Evolutionary conservation across 2,888 invertebrate genomes (phyloP), one percentile per base, ranked within the genome.

Genomic region (Melieria omissa): DNA sequence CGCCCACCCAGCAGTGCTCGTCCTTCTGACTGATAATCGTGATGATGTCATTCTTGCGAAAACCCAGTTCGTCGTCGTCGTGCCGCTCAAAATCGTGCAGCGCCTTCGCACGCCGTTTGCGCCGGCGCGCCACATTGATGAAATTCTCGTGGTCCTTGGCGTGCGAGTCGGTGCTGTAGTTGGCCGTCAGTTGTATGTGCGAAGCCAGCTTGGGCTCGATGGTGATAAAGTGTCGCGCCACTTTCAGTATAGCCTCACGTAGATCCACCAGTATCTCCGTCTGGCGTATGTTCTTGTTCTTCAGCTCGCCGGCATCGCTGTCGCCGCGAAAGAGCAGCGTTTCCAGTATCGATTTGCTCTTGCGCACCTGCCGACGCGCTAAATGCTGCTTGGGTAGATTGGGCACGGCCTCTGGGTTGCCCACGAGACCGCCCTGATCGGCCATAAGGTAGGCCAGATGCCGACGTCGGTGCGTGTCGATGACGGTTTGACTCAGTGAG

Each of bases 1-100:
- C 98, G 5, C 98, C 98, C 77, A 98, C 94, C 98, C 98, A 99
- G 86, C 98, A 99, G 85, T 99, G 98, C 84, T 99, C 98, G 88
- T 99, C 98, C 86, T 96, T 95, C 84, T 97, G 97, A 83, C 97
- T 98, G 44, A 98, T 93, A 60, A 99, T 96, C 66, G 97, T 99
- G 70, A 99, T 98, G 54, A 99, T 95, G 87, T 99, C 99, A 89
- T 99, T 99, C 87, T 97, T 98, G 67, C 98, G 91, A 87, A 99
- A 99, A 8, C 99, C 99, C 69, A 99, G 88, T 87, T 99, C 99
- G 88, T 99, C 99, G 78, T 98, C 98, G 88, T 98, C 98, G 84
- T 97, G 95, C 76, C 98, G 90, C 87, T 99, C 98, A 89, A 99
- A 99, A 88, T 99, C 98, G 80, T 98, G 89, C 75, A 99, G 88